phyloP scores from a whole-genome alignment of 2,797 vertebrate genomes.

The Artibeus lituratus region DNA sequence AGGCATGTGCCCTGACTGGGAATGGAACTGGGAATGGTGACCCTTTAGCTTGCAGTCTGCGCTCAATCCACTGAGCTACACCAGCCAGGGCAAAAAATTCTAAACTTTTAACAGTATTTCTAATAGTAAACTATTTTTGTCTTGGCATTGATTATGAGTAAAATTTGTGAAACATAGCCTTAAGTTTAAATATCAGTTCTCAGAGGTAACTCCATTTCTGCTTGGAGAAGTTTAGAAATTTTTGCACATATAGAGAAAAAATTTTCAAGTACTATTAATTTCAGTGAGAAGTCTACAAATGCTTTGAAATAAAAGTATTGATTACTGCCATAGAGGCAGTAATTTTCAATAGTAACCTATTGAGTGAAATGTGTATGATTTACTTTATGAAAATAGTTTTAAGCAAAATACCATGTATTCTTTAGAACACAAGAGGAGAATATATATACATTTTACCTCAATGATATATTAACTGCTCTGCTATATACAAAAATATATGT shows the following conservation, averaged over 20 bases:
- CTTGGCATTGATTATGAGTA: neutral
- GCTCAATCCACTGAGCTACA: too few species aligned
- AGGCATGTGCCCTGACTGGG: too few species aligned
- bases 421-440: neutral
- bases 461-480: neutral
- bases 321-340: neutral
- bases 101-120: slow-evolving; percentile 20
- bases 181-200: slow-evolving; percentile 35
- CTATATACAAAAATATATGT: neutral
- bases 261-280: slow-evolving; percentile 13
- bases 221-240: slow-evolving; percentile 11
- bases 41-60: too few species aligned
- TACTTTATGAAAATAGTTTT: neutral
- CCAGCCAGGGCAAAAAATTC: neutral
- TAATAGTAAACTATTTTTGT: slow-evolving; percentile 32
- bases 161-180: slow-evolving; percentile 36
- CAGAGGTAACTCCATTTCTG: neutral
- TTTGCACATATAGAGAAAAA: neutral
- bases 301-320: neutral
- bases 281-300: neutral
- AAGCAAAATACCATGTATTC: neutral
- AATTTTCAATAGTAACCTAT: neutral
- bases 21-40: too few species aligned
- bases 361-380: neutral
- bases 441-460: neutral